Base-by-base conservation (phyloP, 2,113 vertebrate species). In the Ptyas mucosa region DNA sequence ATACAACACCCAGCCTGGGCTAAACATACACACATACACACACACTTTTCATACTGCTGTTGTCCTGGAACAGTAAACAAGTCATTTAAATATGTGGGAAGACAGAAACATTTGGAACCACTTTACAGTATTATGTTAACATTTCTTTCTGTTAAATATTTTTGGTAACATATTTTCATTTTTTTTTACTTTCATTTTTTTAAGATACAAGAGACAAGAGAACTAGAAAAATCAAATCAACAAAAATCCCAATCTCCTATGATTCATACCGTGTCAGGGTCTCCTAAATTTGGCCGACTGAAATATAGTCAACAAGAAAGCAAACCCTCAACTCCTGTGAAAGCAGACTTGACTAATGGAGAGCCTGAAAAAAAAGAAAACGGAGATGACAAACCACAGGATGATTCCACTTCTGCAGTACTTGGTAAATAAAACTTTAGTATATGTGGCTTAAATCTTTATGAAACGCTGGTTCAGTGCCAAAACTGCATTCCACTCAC, bases 131-230 rank as follows among this genome's bases (percentile, higher is more conserved):
- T 90, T 87, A 61, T 49, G 10, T 14, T 14, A 9, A 61, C 14
- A 1, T 15, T 7, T 6, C 24, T 12, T 34, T 7, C 1, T 52
- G 9, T 89, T 5, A 0, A 0, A 61, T 69, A 3, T 2, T 1
- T 52, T 89, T 49, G 85, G 55, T 91, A 14, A 23, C 53, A 87
- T 88, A 1, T 6, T 1, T 0, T 53, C 0, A 90, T n/a, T n/a
- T n/a, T n/a, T n/a, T n/a, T n/a, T n/a, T 3, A 21, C 88, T 92
- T 81, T 61, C 1, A 23, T 89, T 43, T 52, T 93, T 93, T 86
- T 93, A 92, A 99, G 99, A 95, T 98, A 94, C 98, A 99, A 91
- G 99, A 99, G 93, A 97, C 97, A 93, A 97, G 98, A 96, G 99
- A 99, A 92, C 94, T 96, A 89, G 99, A 99, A 96, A 99, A 98